Evolutionary conservation across 2,797 vertebrate species (phyloP), one percentile per base, ranked within the genome.

Genomic region (Sebastes matsubarae): DNA sequence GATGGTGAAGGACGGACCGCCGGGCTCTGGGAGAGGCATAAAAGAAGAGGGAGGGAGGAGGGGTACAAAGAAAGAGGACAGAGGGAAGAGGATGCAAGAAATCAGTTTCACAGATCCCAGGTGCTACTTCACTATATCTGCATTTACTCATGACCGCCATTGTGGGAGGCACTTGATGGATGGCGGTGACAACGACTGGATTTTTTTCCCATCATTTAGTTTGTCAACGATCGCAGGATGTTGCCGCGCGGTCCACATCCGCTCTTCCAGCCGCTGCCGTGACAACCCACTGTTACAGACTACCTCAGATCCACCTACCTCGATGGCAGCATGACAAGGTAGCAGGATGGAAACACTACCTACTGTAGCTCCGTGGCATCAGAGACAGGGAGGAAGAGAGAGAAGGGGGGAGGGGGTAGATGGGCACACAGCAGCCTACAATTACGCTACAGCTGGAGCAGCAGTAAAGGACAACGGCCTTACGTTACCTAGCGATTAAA

Each of bases 1-100:
- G 71, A 99, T 99, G 93, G 98, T 99, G 93, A 99, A 99, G 68
- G 98, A 99, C 58, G 98, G 98, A 78, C 98, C 98, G n/a, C 98
- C 98, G 3, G 98, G 98, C 92, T 99, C 98, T 99, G 92, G 32
- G 46, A 77, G 72, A 85, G 57, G 80, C 57, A 83, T 57, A 66
- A 77, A 59, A 38, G 63, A 50, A 66, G 50, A 71, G 12, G 8
- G 10, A 46, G 22, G 9, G 32, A 52, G 22, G 34, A n/a, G 25
- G 46, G 32, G 12, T 38, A 68, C 16, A 83, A 58, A 59, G 42
- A 68, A 77, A 80, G 69, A 84, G 24, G 72, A 84, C 9, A 72
- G 57, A 76, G 57, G 52, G 59, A 66, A 80, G 8, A 59, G 6
- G 13, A 59, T n/a, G 52, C 29, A 52, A 63, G 57, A 32, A 20